Percentiles rank a stretch among this genome's conserved stretches.
These are phyloP conservation scores for Oligia strigilis DNA, from an alignment of 2,888 invertebrate species.

Conservation along the genomic window DNA sequence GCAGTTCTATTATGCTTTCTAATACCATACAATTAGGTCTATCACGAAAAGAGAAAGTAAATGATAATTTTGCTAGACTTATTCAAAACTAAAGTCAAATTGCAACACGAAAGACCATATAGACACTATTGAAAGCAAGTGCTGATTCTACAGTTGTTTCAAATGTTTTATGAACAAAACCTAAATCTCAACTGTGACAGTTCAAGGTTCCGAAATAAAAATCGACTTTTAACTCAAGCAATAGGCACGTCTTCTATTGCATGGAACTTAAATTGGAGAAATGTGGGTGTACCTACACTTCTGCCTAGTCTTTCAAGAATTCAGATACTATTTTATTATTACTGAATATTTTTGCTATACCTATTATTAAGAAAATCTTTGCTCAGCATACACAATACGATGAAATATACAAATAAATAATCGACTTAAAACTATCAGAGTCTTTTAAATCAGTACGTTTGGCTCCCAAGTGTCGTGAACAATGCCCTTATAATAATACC, in stretches of 20 bases:
- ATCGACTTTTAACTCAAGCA: background rate
- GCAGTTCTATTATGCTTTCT: conserved; percentile 27
- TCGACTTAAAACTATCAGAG: conserved; percentile 40
- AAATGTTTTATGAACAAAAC: background rate
- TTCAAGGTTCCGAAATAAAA: background rate
- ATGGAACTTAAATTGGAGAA: background rate
- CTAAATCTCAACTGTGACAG: background rate
- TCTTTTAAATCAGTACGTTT: conserved; percentile 47
- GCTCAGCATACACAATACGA: conserved; percentile 4
- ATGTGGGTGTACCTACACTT: background rate
- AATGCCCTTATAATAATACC: conserved; percentile 30
- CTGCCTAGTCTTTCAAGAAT: background rate
- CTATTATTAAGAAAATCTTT: background rate
- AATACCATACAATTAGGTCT: background rate
- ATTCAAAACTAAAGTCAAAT: background rate
- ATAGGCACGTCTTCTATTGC: background rate
- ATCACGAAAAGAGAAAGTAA: background rate
- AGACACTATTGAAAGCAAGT: background rate
- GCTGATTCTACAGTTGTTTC: background rate
- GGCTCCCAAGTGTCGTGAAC: conserved; percentile 38
- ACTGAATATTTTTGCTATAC: background rate
- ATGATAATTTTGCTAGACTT: background rate
- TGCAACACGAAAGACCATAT: background rate
- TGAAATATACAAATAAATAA: conserved; percentile 22
- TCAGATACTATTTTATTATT: background rate